Evolutionary conservation across 2,888 invertebrate species (phyloP).

Genomic region (Ramazzottius varieornatus): DNA sequence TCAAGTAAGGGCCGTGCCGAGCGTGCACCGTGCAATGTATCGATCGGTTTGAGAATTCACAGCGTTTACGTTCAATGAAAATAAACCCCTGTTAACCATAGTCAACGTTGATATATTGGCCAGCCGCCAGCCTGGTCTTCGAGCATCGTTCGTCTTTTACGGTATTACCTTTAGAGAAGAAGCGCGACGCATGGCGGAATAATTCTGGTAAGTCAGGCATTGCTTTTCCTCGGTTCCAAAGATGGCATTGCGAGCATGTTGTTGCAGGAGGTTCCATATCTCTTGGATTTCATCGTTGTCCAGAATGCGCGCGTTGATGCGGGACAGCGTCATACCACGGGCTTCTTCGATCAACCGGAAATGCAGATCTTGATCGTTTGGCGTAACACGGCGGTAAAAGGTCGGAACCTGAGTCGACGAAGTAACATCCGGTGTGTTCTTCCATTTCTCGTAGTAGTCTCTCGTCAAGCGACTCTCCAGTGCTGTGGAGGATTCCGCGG

Average conservation of each 20-base stretch:
- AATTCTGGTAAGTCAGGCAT: not conserved
- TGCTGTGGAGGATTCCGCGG: no score
- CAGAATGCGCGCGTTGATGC: not conserved
- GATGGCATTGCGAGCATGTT: not conserved
- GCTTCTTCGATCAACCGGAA: not conserved
- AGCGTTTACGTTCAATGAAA: no score
- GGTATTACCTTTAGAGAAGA: no score
- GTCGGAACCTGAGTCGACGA: not conserved
- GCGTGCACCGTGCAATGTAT: no score
- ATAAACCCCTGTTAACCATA: no score
- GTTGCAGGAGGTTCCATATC: not conserved
- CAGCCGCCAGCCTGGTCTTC: no score
- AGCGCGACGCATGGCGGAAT: not conserved
- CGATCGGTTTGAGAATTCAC: no score
- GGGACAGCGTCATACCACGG: not conserved
- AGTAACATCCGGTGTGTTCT: not conserved
- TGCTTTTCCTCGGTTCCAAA: not conserved
- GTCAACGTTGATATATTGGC: no score
- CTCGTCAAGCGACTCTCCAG: not conserved
- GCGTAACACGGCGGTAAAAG: not conserved
- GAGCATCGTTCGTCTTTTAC: no score
- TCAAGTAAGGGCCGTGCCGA: no score
- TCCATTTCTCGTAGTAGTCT: not conserved
- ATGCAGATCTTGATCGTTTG: not conserved
- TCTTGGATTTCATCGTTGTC: conserved; percentile 2